phyloP scores from a whole-genome alignment of 2,888 invertebrate genomes.

The Tolmerus cingulatus region DNA sequence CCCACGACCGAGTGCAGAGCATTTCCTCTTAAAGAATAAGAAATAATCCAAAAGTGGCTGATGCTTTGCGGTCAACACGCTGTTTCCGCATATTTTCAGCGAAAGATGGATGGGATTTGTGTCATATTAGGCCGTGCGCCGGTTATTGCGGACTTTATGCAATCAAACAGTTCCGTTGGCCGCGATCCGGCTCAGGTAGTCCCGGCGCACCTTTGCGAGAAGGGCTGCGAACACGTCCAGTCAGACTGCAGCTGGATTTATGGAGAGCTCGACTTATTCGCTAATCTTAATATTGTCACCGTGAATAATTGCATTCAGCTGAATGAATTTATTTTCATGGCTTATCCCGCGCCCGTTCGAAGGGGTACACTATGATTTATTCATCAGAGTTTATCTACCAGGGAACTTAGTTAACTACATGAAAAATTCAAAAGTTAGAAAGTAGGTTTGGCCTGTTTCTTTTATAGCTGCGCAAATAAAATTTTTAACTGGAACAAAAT shows the following conservation, averaged over 20 bases:
- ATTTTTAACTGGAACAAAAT: background rate
- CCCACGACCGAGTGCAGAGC: background rate
- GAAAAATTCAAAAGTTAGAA: background rate
- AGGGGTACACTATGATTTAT: background rate
- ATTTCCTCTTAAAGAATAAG: constrained; percentile 18
- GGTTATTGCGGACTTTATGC: background rate
- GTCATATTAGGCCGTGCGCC: constrained; percentile 9
- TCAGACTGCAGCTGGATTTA: background rate
- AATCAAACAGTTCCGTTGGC: background rate
- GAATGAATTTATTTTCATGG: background rate
- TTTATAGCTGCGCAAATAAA: background rate
- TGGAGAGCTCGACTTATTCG: background rate
- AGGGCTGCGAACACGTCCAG: background rate
- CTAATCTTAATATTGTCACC: background rate
- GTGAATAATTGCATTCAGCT: background rate
- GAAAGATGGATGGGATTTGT: constrained; percentile 16
- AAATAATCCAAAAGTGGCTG: constrained; percentile 12
- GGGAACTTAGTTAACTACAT: background rate
- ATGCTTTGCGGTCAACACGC: constrained; percentile 14
- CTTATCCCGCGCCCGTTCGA: background rate
- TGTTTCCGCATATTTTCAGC: constrained; percentile 1
- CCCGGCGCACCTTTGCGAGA: background rate
- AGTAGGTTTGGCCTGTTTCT: background rate
- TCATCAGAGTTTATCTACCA: background rate
- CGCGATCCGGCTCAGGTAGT: background rate